Evolutionary conservation across 2,113 vertebrate genomes (phyloP).

Genomic region (Colistium nudipinnis): DNA sequence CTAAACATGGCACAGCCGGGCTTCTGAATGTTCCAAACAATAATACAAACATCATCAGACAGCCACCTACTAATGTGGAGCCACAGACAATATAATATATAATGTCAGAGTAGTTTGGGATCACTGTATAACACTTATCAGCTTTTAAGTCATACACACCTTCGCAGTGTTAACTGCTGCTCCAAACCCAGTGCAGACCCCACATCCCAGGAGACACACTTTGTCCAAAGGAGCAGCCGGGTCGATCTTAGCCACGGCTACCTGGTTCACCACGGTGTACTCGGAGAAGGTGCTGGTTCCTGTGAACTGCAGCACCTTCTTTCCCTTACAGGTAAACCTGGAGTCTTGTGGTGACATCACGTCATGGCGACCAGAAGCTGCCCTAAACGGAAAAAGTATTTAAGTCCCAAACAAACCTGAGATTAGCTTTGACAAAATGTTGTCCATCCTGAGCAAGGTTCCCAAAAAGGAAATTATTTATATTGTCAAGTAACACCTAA

Average conservation of each 20-base stretch:
- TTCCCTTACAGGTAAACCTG: constrained; percentile 85
- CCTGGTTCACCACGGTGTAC: constrained; percentile 86
- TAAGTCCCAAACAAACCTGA: neutral
- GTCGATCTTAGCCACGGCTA: constrained; percentile 79
- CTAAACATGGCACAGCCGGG: too few species aligned
- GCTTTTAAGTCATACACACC: constrained; percentile 65
- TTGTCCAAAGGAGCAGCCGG: constrained; percentile 84
- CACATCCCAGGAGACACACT: constrained; percentile 85
- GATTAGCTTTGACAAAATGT: too few species aligned
- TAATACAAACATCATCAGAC: too few species aligned
- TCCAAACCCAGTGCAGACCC: constrained; percentile 86
- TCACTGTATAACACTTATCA: too few species aligned
- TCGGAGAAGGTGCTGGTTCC: constrained; percentile 87
- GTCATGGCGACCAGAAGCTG: constrained; percentile 40
- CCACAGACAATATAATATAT: too few species aligned
- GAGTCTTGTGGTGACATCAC: constrained; percentile 77
- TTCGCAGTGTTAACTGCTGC: constrained; percentile 86
- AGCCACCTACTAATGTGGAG: too few species aligned
- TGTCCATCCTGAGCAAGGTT: too few species aligned
- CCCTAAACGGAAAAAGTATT: constrained; percentile 48
- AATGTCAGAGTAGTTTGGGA: too few species aligned
- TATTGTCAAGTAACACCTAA: too few species aligned
- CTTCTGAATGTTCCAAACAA: too few species aligned
- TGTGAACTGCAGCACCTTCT: constrained; percentile 82
- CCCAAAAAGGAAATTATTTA: too few species aligned